Evolutionary conservation across 2,113 vertebrate genomes (phyloP).

Genomic region (Elanus axillaris): DNA sequence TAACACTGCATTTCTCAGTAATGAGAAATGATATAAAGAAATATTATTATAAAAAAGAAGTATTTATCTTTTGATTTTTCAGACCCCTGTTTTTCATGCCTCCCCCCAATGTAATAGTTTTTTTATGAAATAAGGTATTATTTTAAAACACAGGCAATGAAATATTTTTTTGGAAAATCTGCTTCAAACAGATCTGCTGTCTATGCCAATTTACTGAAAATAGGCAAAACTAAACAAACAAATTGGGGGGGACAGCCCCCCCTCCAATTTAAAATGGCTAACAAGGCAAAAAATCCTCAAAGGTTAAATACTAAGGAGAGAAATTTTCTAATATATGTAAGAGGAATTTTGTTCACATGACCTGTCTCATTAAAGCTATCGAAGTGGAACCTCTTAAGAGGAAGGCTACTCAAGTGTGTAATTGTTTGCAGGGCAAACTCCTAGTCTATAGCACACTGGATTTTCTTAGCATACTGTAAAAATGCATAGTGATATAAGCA

Average conservation of each 20-base stretch:
- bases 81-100: background rate
- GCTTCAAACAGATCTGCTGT: background rate
- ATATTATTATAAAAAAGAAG: background rate
- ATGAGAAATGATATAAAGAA: background rate
- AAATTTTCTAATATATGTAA: background rate
- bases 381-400: conserved; percentile 5
- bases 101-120: accelerated
- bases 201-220: background rate
- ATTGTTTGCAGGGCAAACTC: background rate
- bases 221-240: background rate
- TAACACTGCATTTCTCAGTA: background rate
- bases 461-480: background rate
- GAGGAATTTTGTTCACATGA: background rate
- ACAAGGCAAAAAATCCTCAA: background rate
- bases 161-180: accelerated
- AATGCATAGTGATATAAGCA: background rate
- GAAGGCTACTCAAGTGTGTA: background rate
- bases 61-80: background rate
- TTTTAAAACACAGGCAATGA: background rate
- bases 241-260: accelerated
- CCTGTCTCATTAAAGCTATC: conserved; percentile 24
- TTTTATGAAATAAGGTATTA: background rate
- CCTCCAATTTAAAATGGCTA: background rate
- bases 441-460: background rate
- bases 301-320: background rate